These are phyloP conservation scores for Azemiops feae DNA, from an alignment of 2,113 vertebrate genomes.

Conservation along the genomic window DNA sequence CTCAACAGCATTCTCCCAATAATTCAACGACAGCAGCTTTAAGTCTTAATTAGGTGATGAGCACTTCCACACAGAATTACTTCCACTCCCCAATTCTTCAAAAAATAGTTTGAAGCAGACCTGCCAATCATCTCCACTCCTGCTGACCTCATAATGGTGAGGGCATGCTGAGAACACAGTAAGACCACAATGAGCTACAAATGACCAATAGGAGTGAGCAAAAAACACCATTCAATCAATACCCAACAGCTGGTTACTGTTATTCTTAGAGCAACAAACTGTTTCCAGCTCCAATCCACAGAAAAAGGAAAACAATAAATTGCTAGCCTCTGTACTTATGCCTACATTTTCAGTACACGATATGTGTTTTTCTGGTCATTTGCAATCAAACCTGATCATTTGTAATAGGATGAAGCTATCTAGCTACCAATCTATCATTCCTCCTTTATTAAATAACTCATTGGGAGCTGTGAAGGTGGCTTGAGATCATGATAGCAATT, in stretches of 20 bases:
- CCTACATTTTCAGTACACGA: background rate
- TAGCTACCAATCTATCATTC: background rate
- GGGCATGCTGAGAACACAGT: background rate
- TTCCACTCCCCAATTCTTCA: background rate
- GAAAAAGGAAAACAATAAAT: background rate
- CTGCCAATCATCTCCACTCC: background rate
- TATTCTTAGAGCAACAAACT: background rate
- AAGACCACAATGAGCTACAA: background rate
- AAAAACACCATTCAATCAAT: background rate
- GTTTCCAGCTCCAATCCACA: background rate
- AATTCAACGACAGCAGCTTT: background rate
- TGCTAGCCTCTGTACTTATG: background rate
- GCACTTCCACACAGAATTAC: background rate
- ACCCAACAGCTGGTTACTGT: background rate
- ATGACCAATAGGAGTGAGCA: background rate
- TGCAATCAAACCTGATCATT: background rate
- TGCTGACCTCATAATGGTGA: background rate
- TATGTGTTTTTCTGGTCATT: background rate
- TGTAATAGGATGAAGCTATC: background rate
- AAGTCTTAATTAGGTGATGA: background rate
- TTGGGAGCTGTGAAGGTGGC: background rate
- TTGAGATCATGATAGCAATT: background rate
- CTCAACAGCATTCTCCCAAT: background rate
- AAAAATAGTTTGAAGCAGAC: background rate
- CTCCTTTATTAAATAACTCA: background rate